Evolutionary conservation across 2,797 vertebrate species (phyloP).

Genomic region (Typhlichthys subterraneus): DNA sequence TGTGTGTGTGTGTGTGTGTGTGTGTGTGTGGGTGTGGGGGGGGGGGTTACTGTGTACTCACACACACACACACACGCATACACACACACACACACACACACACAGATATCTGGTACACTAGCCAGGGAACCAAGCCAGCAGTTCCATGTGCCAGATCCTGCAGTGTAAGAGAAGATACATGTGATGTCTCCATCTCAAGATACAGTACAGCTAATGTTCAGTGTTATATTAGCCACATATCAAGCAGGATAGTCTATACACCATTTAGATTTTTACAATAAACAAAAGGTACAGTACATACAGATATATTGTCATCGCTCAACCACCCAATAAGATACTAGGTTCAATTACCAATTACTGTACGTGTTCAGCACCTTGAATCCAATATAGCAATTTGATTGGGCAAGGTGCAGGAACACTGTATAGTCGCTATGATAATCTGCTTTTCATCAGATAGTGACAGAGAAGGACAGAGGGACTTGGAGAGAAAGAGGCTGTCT

Average conservation of each 20-base stretch:
- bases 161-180: neutral
- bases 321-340: too few species aligned
- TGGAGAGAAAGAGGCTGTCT: constrained; percentile 13
- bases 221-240: neutral
- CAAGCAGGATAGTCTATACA: neutral
- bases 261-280: neutral
- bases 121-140: constrained; percentile 23
- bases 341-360: constrained; percentile 23
- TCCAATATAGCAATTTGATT: constrained; percentile 36
- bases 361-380: constrained; percentile 19
- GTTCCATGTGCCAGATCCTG: constrained; percentile 15
- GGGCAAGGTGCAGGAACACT: constrained; percentile 28
- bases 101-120: constrained; percentile 24
- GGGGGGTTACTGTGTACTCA: neutral
- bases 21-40: neutral
- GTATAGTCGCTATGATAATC: constrained; percentile 15
- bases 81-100: constrained; percentile 5
- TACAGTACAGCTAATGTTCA: neutral
- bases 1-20: neutral
- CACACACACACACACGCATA: constrained; percentile 15
- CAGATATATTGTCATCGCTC: too few species aligned
- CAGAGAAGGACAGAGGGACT: neutral
- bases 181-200: neutral
- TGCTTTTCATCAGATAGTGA: constrained; percentile 17
- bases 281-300: neutral